Evolutionary conservation across 2,797 vertebrate species (phyloP).

Genomic region (Austrolebias charrua): DNA sequence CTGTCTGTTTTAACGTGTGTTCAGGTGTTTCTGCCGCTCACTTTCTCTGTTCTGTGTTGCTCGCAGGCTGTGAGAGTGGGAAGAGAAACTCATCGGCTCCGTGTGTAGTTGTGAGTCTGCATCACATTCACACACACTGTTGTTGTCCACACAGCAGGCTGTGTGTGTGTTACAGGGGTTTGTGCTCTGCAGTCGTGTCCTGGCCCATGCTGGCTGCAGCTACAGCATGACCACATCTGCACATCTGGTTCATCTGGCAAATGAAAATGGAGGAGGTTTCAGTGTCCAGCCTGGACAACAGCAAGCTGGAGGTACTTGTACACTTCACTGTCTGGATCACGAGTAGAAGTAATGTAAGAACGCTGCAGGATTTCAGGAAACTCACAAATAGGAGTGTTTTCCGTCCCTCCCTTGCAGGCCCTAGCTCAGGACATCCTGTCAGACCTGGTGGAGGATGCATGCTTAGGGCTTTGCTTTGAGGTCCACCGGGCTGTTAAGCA

Average conservation of each 20-base stretch:
- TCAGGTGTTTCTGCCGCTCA: not conserved
- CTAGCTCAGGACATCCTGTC: constrained; percentile 96
- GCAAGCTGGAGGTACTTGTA: constrained; percentile 91
- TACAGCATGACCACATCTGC: constrained; percentile 83
- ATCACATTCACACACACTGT: constrained; percentile 15
- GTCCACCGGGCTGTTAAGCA: constrained; percentile 97
- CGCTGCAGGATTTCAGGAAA: not conserved
- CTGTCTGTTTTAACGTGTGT: not conserved
- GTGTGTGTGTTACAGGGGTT: not conserved
- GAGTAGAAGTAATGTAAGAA: not conserved
- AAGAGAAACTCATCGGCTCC: constrained; percentile 21
- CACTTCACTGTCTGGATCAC: not conserved
- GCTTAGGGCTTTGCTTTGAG: constrained; percentile 97
- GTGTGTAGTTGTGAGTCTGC: constrained; percentile 63
- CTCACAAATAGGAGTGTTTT: not conserved
- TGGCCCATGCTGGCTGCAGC: constrained; percentile 70
- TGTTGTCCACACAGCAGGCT: constrained; percentile 1
- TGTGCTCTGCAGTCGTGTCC: constrained; percentile 52
- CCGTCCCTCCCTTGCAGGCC: constrained; percentile 77
- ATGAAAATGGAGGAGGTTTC: constrained; percentile 99
- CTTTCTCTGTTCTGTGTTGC: not conserved
- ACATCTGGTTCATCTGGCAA: constrained; percentile 88
- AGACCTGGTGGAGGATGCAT: constrained; percentile 97
- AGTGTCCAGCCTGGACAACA: constrained; percentile 97
- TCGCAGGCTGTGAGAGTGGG: constrained; percentile 58